Base-by-base conservation (phyloP, 2,888 invertebrate genomes). In the Synanthedon andrenaeformis region DNA sequence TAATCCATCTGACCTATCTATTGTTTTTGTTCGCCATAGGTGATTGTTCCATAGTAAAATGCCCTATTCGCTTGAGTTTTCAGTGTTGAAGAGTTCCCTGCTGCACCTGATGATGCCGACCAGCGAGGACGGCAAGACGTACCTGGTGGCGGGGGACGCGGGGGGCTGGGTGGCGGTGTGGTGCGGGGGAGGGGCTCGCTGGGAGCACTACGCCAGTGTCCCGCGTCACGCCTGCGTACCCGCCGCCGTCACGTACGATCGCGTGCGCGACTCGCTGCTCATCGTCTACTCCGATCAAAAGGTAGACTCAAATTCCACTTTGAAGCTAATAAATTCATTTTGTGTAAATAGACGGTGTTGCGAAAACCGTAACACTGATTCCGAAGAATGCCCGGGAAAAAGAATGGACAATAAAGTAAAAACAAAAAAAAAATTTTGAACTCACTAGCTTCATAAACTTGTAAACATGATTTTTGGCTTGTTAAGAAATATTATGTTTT, bases 271-370 rank as follows among this genome's bases (percentile, higher is more conserved):
- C 4, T 88, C 88, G 49, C 74, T 96, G 6, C 89, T 95, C 41
- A 87, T 94, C 10, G 91, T 90, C 3, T 96, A 96, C 79, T 89
- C 94, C 0, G 93, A 97, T 83, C 93, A 93, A 64, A 93, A 92
- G 90, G 94, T 94, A 64, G 54, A 3, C 35, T 8, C 10, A 35
- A 35, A 10, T 35, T 35, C 10, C 5, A 23, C 23, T 23, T 23
- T 5, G 5, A 23, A 23, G 23, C 4, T 23, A 23, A 23, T 23
- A 23, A 23, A 4, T 52, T 19, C 4, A 23, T 23, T 23, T 23
- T 4, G 23, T 23, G 4, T 4, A 23, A 19, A 17, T 3, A 17
- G 3, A 17, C 17, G 3, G 17, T 17, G 17, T 17, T 17, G 17
- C 17, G 17, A 17, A 17, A 17, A 2, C 17, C 17, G 17, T 17